Evolutionary conservation across 2,888 invertebrate genomes (phyloP), one percentile per base, ranked within the genome.

Genomic region (Drosophila prolongata): DNA sequence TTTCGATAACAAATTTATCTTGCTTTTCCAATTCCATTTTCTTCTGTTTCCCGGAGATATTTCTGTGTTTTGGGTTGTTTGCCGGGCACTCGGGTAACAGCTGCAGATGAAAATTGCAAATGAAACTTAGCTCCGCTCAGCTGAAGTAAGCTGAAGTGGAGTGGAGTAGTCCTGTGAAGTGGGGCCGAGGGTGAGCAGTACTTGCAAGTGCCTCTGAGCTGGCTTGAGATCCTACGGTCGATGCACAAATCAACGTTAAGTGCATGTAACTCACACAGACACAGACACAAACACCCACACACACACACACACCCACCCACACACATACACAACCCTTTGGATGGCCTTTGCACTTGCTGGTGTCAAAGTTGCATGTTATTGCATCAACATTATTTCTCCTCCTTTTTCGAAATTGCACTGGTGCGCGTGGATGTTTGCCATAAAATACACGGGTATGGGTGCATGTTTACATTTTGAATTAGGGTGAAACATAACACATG

Each of bases 61-160:
- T 38, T 44, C 47, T 50, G 44, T 75, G 57, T 69, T 38, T 68
- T 65, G 24, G 64, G 54, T 58, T 54, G 69, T 77, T 58, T 75
- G 64, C 69, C 70, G 46, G 66, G 57, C 76, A 79, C 75, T 77
- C 70, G 61, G 73, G 80, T 76, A 80, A 78, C 86, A 85, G 83
- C 85, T 87, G 88, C 80, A 79, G 76, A 79, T 80, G 83, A 85
- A 86, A 86, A 86, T 83, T 87, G 83, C 88, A 87, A 87, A 86
- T 86, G 86, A 81, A 86, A 87, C 79, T 80, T 67, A 75, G 65
- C 74, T 78, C 55, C 58, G 62, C 74, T 59, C 59, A 65, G 52
- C 56, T 65, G 52, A 64, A 68, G 66, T 55, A 61, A 61, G 57
- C 43, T 70, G 56, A 49, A 55, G 66, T 47, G 55, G 54, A 16